Evolutionary conservation across 2,888 invertebrate species (phyloP).

Genomic region (Polydrusus pterygomalis): DNA sequence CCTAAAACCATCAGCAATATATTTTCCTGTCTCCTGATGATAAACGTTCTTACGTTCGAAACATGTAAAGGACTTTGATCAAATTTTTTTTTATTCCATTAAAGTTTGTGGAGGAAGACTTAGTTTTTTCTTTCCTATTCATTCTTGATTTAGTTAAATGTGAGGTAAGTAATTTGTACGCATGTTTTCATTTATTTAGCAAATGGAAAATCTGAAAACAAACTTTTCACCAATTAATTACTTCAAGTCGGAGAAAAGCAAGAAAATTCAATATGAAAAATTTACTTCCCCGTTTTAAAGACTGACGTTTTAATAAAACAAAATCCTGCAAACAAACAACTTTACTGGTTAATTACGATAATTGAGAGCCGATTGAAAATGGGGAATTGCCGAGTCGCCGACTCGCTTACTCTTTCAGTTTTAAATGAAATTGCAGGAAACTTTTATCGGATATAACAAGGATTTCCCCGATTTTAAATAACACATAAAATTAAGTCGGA

Average conservation of each 20-base stretch:
- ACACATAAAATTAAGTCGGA: slow-evolving; percentile 68
- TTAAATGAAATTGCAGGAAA: slow-evolving; percentile 64
- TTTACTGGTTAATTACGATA: slow-evolving; percentile 67
- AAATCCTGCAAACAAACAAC: slow-evolving; percentile 60
- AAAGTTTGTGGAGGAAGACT: too few species aligned
- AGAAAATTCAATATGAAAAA: slow-evolving; percentile 20
- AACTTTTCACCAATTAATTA: slow-evolving; percentile 17
- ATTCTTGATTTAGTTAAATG: too few species aligned
- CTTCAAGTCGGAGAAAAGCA: background rate
- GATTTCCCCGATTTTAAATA: slow-evolving; percentile 64
- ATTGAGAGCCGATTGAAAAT: slow-evolving; percentile 65
- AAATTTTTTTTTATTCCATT: too few species aligned
- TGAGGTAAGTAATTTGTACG: too few species aligned
- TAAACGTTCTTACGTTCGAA: too few species aligned
- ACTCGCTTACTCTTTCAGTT: slow-evolving; percentile 59
- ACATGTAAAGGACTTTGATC: too few species aligned
- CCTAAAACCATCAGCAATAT: too few species aligned
- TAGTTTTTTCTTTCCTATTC: too few species aligned
- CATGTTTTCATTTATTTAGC: background rate
- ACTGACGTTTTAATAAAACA: slow-evolving; percentile 58
- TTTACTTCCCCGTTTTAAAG: slow-evolving; percentile 63
- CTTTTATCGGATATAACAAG: slow-evolving; percentile 62
- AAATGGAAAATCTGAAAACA: background rate
- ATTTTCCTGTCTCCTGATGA: too few species aligned
- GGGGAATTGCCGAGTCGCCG: slow-evolving; percentile 40